phyloP scores from a whole-genome alignment of 2,888 invertebrate species.

The Neoscelio sp. region DNA sequence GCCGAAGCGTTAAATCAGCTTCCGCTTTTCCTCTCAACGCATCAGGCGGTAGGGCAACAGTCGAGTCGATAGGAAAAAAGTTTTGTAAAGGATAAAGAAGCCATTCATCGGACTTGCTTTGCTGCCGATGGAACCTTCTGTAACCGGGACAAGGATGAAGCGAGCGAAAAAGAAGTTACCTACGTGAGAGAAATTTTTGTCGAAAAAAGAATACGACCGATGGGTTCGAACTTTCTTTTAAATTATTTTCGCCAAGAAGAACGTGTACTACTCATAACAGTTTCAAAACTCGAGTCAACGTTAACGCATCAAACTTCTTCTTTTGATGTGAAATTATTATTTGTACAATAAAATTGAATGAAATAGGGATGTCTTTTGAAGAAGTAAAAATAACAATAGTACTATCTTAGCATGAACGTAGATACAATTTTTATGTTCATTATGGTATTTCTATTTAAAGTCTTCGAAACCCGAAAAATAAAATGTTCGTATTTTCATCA shows the following conservation, averaged over 20 bases:
- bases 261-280: conserved; percentile 45
- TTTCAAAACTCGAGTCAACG: conserved; percentile 44
- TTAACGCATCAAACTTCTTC: conserved; percentile 22
- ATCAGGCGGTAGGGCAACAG: conserved; percentile 44
- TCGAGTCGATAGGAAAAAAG: conserved; percentile 56
- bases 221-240: conserved; percentile 41
- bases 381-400: conserved; percentile 3
- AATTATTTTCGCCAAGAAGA: conserved; percentile 33
- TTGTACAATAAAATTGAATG: conserved; percentile 24
- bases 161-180: conserved; percentile 40
- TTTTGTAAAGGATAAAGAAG: conserved; percentile 61
- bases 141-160: conserved; percentile 41
- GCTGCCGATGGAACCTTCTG: conserved; percentile 40
- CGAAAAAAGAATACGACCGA: conserved; percentile 28
- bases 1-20: conserved; percentile 58
- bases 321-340: conserved; percentile 28
- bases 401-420: too few species aligned
- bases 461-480: too few species aligned
- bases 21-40: conserved; percentile 48
- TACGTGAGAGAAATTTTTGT: conserved; percentile 53
- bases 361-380: conserved; percentile 4
- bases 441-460: too few species aligned
- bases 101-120: conserved; percentile 56
- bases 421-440: too few species aligned
- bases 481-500: too few species aligned